Evolutionary conservation across 2,113 vertebrate genomes (phyloP), one percentile per base, ranked within the genome.

Genomic region (Hipposideros armiger): DNA sequence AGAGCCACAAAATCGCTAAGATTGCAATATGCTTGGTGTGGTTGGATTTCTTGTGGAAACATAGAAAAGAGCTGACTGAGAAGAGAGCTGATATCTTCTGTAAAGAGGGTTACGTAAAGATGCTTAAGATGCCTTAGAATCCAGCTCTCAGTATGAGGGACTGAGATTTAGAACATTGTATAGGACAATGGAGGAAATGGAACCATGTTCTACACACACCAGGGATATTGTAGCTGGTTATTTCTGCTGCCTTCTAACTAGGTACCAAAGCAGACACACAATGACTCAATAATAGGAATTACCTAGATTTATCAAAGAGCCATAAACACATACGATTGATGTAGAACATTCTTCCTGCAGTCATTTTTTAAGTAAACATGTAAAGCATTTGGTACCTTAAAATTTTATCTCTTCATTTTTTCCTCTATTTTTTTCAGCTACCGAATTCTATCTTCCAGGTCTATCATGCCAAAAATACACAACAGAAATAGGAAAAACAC

Each of bases 331-430:
- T 84, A 67, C 40, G 40, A 11, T 19, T 94, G 72, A 28, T 9
- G 30, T 11, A 45, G 64, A 40, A 32, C 14, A 22, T 76, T 76
- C 60, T 86, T 91, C 67, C 45, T 7, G 90, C 47, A 81, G 52
- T 89, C 14, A 26, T 62, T 94, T 67, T 81, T 45, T 36, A 94
- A 42, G 45, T 42, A 76, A 94, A 74, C 60, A 86, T 66, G 74
- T 76, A 56, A 92, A 92, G 76, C 67, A 94, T 86, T 95, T 94
- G 73, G n/a, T 70, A 84, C 58, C 56, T 70, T 89, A 67, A 85
- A 84, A 24, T 14, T 73, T 52, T 58, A 42, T 78, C 60, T 93
- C 52, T 92, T 84, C 7, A 6, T 24, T 54, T 36, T 72, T 66
- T 32, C 13, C 26, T 7, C 28, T 77, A 36, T 22, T 78, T 97